Evolutionary conservation across 2,113 vertebrate genomes (phyloP).

Genomic region (Phaethon lepturus): DNA sequence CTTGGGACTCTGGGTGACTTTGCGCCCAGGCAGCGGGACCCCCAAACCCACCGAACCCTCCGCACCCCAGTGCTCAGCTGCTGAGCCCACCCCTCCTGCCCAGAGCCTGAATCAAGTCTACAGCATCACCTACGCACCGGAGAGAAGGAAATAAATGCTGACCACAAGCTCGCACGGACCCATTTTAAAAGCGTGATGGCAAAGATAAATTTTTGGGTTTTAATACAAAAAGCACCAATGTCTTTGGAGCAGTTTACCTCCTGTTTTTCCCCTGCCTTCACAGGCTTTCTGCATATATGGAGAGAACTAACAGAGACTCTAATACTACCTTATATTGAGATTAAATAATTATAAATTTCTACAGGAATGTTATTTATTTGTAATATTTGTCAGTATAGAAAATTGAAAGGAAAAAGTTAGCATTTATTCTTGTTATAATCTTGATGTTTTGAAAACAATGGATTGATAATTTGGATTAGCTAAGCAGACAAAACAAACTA

Average conservation of each 20-base stretch:
- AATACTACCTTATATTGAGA: accelerated
- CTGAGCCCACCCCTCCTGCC: neutral
- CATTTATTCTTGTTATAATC: accelerated
- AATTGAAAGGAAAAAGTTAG: neutral
- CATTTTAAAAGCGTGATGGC: neutral
- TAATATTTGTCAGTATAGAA: accelerated
- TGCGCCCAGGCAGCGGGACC: neutral
- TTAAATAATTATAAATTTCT: neutral
- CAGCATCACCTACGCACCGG: accelerated
- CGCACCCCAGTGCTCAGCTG: accelerated
- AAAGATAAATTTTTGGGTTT: neutral
- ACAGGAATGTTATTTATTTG: accelerated
- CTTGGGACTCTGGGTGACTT: accelerated
- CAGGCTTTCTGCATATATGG: accelerated
- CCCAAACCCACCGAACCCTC: neutral
- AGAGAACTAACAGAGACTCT: neutral
- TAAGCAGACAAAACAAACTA: neutral
- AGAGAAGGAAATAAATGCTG: neutral
- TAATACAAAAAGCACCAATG: neutral
- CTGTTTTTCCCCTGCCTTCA: accelerated
- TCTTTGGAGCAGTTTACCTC: neutral
- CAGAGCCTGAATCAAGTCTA: accelerated
- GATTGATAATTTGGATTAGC: neutral
- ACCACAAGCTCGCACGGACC: accelerated
- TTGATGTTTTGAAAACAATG: neutral